phyloP scores from a whole-genome alignment of 2,888 invertebrate species.

The Polyploca ridens region DNA sequence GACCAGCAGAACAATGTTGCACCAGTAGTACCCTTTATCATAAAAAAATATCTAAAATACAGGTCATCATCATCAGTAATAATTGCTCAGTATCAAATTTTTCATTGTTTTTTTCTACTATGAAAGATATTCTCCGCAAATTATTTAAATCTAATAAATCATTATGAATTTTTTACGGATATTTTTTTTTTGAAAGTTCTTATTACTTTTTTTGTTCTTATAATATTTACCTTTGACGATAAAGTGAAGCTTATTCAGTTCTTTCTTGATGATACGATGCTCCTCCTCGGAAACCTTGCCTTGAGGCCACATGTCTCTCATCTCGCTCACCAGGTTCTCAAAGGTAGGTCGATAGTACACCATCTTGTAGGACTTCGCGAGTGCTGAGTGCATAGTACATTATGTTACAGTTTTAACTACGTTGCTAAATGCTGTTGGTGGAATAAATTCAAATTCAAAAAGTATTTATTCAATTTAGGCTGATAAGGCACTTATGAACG shows the following conservation, averaged over 20 bases:
- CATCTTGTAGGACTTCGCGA: constrained; percentile 46
- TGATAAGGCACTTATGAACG: too few relatives aligned
- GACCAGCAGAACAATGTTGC: constrained; percentile 43
- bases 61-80: background rate
- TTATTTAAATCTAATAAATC: too few relatives aligned
- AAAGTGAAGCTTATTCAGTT: constrained; percentile 36
- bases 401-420: background rate
- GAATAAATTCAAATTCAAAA: too few relatives aligned
- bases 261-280: constrained; percentile 32
- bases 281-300: constrained; percentile 37
- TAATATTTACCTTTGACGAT: constrained; percentile 39
- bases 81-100: too few relatives aligned
- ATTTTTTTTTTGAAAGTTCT: too few relatives aligned
- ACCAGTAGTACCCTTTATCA: constrained; percentile 47
- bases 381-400: constrained; percentile 27
- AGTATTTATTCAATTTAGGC: too few relatives aligned
- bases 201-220: too few relatives aligned
- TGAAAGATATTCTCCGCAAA: too few relatives aligned
- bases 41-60: background rate
- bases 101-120: too few relatives aligned
- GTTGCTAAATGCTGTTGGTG: too few relatives aligned
- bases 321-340: constrained; percentile 45
- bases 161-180: too few relatives aligned
- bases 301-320: constrained; percentile 49
- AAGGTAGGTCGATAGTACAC: constrained; percentile 37